Evolutionary conservation across 2,888 invertebrate species (phyloP).

Genomic region (Masnerella sp.): DNA sequence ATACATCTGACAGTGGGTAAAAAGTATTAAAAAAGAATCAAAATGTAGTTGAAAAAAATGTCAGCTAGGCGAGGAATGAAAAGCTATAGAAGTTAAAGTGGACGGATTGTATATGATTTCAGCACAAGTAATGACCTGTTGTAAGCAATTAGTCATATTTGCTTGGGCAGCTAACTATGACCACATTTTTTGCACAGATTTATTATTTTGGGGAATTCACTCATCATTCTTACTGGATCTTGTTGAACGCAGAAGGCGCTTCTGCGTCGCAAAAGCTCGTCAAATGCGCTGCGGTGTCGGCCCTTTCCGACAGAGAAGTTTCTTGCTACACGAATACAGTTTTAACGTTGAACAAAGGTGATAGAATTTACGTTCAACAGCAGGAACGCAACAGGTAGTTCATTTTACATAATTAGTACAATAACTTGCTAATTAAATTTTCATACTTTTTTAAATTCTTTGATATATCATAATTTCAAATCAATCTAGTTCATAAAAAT

Average conservation of each 20-base stretch:
- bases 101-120: slow-evolving; percentile 74
- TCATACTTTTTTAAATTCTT: too few species aligned
- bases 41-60: slow-evolving; percentile 71
- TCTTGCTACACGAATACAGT: slow-evolving; percentile 73
- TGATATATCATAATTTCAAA: too few species aligned
- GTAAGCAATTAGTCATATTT: background rate
- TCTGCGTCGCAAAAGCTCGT: slow-evolving; percentile 67
- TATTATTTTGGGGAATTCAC: slow-evolving; percentile 70
- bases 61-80: slow-evolving; percentile 73
- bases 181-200: slow-evolving; percentile 63
- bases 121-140: slow-evolving; percentile 68
- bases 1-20: slow-evolving; percentile 74
- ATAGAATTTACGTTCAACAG: slow-evolving; percentile 71
- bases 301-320: slow-evolving; percentile 69
- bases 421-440: too few species aligned
- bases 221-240: slow-evolving; percentile 72
- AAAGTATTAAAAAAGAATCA: slow-evolving; percentile 68
- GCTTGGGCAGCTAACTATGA: background rate
- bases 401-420: too few species aligned
- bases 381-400: slow-evolving; percentile 70
- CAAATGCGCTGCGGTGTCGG: slow-evolving; percentile 70
- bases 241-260: slow-evolving; percentile 70
- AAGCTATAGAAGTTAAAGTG: slow-evolving; percentile 72
- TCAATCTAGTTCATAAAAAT: too few species aligned
- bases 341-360: slow-evolving; percentile 66